phyloP scores from a whole-genome alignment of 1,140 invertebrate genomes.

The Yoshiicerus persimilis region DNA sequence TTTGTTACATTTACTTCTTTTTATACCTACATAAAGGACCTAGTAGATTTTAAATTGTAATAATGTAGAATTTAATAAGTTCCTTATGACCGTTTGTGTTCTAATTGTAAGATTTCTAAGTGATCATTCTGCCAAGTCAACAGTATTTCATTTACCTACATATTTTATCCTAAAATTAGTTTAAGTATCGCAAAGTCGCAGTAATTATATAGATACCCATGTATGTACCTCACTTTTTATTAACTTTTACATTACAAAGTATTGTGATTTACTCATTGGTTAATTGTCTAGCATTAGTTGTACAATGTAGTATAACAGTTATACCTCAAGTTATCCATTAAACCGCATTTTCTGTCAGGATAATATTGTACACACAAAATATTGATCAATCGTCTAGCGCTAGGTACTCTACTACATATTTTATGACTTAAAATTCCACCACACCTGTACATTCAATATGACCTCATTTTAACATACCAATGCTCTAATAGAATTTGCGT shows the following conservation, averaged over 20 bases:
- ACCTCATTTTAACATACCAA: background rate
- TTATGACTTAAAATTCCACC: background rate
- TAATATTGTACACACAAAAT: background rate
- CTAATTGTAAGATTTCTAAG: background rate
- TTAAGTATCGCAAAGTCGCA: background rate
- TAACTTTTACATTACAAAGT: background rate
- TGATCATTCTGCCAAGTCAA: background rate
- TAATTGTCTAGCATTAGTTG: background rate
- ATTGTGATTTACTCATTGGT: background rate
- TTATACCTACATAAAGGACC: background rate
- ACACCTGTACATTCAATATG: background rate
- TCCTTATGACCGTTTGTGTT: background rate
- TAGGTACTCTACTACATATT: background rate
- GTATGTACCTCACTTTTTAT: background rate
- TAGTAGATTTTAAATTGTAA: background rate
- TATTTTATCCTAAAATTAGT: background rate
- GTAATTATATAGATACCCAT: background rate
- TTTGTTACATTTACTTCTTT: background rate
- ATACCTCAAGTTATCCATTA: background rate
- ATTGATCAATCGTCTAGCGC: background rate
- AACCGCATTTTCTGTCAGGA: background rate
- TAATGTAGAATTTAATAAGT: background rate
- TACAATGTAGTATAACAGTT: background rate
- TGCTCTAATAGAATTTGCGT: no score
- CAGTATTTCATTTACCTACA: background rate